These are phyloP conservation scores for Columbina picui DNA, from an alignment of 2,113 vertebrate species.

Conservation along the genomic window DNA sequence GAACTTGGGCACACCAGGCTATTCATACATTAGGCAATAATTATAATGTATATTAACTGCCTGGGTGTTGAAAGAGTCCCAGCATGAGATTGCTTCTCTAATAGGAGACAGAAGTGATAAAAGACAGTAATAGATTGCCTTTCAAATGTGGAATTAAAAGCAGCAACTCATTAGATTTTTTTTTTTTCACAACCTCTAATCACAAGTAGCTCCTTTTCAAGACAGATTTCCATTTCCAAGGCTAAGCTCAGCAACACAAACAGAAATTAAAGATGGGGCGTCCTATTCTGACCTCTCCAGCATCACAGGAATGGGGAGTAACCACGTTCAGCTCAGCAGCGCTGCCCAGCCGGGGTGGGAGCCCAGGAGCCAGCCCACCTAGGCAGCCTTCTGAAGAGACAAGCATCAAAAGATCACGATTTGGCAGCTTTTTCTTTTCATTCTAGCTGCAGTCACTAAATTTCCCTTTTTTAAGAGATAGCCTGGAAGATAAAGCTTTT, in stretches of 20 bases:
- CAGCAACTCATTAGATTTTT: conserved; percentile 47
- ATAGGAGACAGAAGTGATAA: conserved; percentile 60
- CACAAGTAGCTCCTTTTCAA: conserved; percentile 53
- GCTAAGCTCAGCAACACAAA: conserved; percentile 52
- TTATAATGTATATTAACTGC: conserved; percentile 60
- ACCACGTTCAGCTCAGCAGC: neutral
- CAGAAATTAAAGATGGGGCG: conserved; percentile 42
- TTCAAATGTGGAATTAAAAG: conserved; percentile 71
- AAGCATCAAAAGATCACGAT: conserved; percentile 37
- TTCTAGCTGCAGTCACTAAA: neutral
- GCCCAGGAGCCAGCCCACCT: conserved; percentile 25
- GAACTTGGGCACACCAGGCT: conserved; percentile 36
- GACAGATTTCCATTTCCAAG: conserved; percentile 67
- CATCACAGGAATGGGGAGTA: neutral
- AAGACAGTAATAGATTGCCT: conserved; percentile 59
- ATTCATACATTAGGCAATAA: conserved; percentile 56
- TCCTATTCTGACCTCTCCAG: neutral
- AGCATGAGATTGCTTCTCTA: conserved; percentile 48
- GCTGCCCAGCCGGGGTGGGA: neutral
- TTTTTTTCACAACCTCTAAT: conserved; percentile 55
- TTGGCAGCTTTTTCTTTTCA: neutral
- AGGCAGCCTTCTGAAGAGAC: conserved; percentile 48
- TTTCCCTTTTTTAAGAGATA: conserved; percentile 27
- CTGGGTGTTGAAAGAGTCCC: conserved; percentile 50
- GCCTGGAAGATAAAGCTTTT: conserved; percentile 44